Evolutionary conservation across 2,797 vertebrate species (phyloP).

Genomic region (Crocidura indochinensis): DNA sequence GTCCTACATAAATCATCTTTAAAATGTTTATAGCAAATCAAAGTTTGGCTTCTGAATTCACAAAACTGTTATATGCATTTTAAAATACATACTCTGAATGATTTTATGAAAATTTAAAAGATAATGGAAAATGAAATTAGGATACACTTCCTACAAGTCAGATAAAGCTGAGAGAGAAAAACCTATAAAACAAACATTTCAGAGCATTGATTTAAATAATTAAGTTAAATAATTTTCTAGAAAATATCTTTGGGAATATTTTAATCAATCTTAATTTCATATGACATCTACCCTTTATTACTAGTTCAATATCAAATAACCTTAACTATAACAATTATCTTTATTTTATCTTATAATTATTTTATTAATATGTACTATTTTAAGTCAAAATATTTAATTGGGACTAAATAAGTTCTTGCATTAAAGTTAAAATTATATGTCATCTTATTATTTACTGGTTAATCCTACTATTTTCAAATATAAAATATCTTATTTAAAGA

Average conservation of each 20-base stretch:
- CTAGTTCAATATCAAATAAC: background rate
- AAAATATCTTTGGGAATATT: background rate
- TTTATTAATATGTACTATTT: background rate
- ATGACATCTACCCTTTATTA: background rate
- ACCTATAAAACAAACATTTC: background rate
- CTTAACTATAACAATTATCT: background rate
- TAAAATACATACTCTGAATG: background rate
- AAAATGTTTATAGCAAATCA: conserved; percentile 6
- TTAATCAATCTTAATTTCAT: conserved; percentile 14
- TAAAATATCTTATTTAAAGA: too few species aligned
- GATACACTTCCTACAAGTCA: background rate
- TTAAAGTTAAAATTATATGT: background rate
- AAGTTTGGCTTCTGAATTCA: conserved; percentile 30
- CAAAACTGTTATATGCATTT: background rate
- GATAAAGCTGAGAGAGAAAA: background rate
- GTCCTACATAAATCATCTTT: background rate
- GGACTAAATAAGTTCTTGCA: background rate
- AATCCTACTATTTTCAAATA: too few species aligned
- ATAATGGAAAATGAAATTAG: background rate
- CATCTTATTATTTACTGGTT: background rate
- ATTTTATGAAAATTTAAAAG: conserved; percentile 7
- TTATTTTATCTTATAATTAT: background rate
- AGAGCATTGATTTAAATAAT: background rate
- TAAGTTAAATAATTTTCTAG: background rate
- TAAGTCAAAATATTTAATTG: conserved; percentile 1